Conservation (phyloP, 2,797 vertebrate species). For the Phataginus tricuspis region DNA sequence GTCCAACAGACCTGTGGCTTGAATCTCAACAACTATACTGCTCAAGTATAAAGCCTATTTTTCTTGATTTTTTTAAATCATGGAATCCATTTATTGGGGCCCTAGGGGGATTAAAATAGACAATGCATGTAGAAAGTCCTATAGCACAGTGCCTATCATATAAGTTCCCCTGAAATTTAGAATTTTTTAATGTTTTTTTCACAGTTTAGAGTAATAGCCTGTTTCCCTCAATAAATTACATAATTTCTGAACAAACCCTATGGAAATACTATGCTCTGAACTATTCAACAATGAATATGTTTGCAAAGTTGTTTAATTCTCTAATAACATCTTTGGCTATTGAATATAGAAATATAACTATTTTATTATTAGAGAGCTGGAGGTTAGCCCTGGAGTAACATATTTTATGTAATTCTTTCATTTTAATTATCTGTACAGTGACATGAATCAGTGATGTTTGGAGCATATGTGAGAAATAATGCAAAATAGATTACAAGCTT, state of each 20-base stretch:
- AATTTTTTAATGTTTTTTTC: not conserved
- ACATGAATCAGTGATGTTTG: constrained; percentile 89
- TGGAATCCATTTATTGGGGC: not conserved
- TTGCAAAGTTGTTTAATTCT: not conserved
- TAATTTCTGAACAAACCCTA: not conserved
- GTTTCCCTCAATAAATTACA: constrained; percentile 1
- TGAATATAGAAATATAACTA: constrained; percentile 39
- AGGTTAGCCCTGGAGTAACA: constrained; percentile 85
- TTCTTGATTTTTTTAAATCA: not conserved
- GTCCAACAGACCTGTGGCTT: not conserved
- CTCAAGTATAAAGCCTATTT: not conserved
- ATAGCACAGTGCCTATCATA: not conserved
- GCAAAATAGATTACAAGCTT: constrained; percentile 93
- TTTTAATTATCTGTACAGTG: constrained; percentile 91
- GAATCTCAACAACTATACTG: not conserved
- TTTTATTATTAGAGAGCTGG: constrained; percentile 78
- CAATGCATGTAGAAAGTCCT: not conserved
- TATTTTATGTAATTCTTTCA: constrained; percentile 88
- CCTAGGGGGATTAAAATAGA: not conserved
- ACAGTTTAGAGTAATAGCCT: not conserved
- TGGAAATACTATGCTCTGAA: not conserved
- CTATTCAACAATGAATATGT: not conserved
- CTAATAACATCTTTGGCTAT: not conserved
- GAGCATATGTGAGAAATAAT: constrained; percentile 91
- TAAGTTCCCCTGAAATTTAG: not conserved